A percentile compares a stretch with the other conserved stretches of the same genome.
Conservation (phyloP, 2,888 invertebrate genomes). For the Drosophila mettleri region DNA sequence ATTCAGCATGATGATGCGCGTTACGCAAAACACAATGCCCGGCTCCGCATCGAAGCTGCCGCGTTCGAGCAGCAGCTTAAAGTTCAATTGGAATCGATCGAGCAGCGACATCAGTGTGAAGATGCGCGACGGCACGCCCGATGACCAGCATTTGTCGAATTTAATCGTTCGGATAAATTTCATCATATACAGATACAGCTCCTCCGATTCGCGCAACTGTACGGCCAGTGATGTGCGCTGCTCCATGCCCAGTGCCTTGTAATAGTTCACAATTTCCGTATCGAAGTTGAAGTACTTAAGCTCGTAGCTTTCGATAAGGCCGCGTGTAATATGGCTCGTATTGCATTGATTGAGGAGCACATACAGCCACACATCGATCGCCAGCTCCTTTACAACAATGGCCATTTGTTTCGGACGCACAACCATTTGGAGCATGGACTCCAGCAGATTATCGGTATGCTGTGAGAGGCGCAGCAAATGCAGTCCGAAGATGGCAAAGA, state of each 20-base stretch:
- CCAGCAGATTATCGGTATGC: conserved; percentile 53
- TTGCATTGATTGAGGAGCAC: conserved; percentile 48
- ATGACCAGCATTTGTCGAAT: conserved; percentile 53
- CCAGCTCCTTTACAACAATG: conserved; percentile 58
- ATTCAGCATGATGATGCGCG: conserved; percentile 54
- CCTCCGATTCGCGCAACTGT: conserved; percentile 31
- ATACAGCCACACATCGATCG: conserved; percentile 76
- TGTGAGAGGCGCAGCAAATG: conserved; percentile 74
- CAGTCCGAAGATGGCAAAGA: conserved; percentile 71
- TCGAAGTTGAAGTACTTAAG: conserved; percentile 68
- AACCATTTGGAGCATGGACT: conserved; percentile 59
- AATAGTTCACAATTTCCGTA: conserved; percentile 58
- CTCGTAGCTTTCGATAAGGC: conserved; percentile 43
- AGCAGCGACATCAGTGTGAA: conserved; percentile 73
- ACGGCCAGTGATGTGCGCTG: conserved; percentile 43
- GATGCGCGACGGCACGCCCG: conserved; percentile 64
- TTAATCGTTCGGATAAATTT: conserved; percentile 29
- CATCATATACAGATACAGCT: conserved; percentile 9
- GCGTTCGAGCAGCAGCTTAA: conserved; percentile 61
- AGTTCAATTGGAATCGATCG: conserved; percentile 41
- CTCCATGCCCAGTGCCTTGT: conserved; percentile 42
- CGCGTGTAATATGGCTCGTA: neutral
- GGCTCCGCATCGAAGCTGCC: conserved; percentile 64
- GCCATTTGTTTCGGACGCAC: conserved; percentile 33
- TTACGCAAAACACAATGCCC: conserved; percentile 75